Conservation (phyloP, 2,888 invertebrate species). For the Eristalinus aeneus region DNA sequence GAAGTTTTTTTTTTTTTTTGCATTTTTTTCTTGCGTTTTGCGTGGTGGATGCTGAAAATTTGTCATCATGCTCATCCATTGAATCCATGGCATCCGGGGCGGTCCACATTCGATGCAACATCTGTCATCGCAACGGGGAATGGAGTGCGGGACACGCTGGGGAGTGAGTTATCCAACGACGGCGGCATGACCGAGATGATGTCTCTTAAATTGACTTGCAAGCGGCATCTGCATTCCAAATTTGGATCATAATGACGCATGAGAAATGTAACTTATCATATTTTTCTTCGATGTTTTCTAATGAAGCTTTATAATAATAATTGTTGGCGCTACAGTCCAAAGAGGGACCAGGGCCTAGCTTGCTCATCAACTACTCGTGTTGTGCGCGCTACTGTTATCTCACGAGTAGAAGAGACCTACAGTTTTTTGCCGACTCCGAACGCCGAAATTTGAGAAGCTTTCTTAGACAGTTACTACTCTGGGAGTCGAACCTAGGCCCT, state of each 20-base stretch:
- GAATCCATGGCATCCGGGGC: background rate
- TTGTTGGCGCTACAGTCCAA: too few species aligned
- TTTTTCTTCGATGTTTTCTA: background rate
- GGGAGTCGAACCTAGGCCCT: too few species aligned
- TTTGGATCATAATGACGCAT: background rate
- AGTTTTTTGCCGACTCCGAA: too few species aligned
- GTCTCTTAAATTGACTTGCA: background rate
- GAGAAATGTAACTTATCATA: background rate
- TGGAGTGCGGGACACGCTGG: background rate
- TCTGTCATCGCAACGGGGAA: background rate
- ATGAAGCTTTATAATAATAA: too few species aligned
- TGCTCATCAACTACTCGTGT: too few species aligned
- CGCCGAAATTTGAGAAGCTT: too few species aligned
- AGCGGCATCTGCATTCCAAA: background rate
- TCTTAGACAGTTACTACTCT: too few species aligned
- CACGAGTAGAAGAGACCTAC: too few species aligned
- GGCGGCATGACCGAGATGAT: background rate
- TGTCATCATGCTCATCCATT: background rate
- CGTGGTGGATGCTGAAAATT: conserved; percentile 3
- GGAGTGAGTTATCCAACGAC: background rate
- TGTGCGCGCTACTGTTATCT: too few species aligned
- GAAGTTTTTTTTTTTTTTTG: background rate
- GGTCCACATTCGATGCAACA: conserved; percentile 8
- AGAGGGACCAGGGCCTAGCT: too few species aligned
- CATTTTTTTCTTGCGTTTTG: background rate